These are phyloP conservation scores for Oscheius sp. DNA, from an alignment of 2,888 invertebrate species.

Conservation along the genomic window DNA sequence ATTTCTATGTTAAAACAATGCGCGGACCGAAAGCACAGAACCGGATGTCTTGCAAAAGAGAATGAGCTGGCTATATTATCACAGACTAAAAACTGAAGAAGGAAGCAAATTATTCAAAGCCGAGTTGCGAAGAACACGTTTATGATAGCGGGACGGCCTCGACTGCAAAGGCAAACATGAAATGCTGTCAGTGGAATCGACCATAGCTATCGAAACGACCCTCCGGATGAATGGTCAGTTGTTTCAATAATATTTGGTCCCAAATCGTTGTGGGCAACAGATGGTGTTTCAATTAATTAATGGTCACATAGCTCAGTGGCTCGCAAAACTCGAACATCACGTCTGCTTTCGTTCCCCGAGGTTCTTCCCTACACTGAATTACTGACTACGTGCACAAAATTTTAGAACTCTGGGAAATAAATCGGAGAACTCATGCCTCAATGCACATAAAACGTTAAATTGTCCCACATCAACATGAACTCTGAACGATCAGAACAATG, in stretches of 20 bases:
- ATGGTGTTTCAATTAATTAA: background rate
- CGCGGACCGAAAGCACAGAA: constrained; percentile 13
- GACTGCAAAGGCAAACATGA: constrained; percentile 35
- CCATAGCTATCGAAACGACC: constrained; percentile 24
- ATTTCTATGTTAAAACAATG: constrained; percentile 35
- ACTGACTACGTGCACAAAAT: too few species aligned
- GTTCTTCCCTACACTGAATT: too few species aligned
- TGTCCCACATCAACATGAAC: too few species aligned
- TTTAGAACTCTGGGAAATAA: too few species aligned
- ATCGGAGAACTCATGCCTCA: too few species aligned
- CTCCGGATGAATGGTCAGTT: constrained; percentile 22
- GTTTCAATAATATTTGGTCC: constrained; percentile 14
- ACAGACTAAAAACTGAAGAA: background rate
- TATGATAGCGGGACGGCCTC: constrained; percentile 26
- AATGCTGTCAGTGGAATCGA: constrained; percentile 20
- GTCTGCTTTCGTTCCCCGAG: too few species aligned
- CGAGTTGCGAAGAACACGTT: constrained; percentile 33
- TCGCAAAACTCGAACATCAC: too few species aligned
- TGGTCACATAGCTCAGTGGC: too few species aligned
- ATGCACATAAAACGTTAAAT: too few species aligned
- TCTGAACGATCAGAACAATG: too few species aligned
- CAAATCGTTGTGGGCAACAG: constrained; percentile 25
- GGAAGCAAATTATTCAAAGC: constrained; percentile 3
- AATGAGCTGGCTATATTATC: too few species aligned
- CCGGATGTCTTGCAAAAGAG: constrained; percentile 5